phyloP scores from a whole-genome alignment of 2,888 invertebrate species.

The Carpatolechia fugitivella region DNA sequence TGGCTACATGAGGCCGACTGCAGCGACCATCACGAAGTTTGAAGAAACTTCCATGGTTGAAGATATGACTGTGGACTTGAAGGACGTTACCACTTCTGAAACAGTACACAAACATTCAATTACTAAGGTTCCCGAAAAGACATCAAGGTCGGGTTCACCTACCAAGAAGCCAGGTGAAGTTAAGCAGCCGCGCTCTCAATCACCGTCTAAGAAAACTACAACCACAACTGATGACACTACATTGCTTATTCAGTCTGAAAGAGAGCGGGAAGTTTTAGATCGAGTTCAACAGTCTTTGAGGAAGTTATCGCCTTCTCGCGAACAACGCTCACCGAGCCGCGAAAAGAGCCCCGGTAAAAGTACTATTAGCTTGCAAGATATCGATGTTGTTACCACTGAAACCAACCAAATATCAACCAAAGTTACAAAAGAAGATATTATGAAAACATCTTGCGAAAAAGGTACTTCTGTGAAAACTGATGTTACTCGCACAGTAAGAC shows the following conservation, averaged over 20 bases:
- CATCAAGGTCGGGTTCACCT: conserved; percentile 2
- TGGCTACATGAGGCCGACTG: conserved; percentile 53
- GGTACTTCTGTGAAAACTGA: conserved; percentile 25
- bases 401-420: conserved; percentile 22
- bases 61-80: background rate
- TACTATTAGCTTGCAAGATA: conserved; percentile 47
- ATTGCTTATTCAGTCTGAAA: conserved; percentile 54
- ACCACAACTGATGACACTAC: conserved; percentile 35
- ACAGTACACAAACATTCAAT: background rate
- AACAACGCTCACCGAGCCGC: conserved; percentile 47
- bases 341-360: conserved; percentile 50
- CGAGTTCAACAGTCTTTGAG: conserved; percentile 61
- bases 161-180: conserved; percentile 16
- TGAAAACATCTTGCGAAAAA: conserved; percentile 20
- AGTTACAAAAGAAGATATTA: conserved; percentile 26
- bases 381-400: conserved; percentile 32
- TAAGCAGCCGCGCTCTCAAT: conserved; percentile 28
- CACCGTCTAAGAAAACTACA: conserved; percentile 37
- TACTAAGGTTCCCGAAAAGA: background rate
- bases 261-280: conserved; percentile 61
- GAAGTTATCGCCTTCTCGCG: conserved; percentile 63
- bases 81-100: background rate
- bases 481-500: conserved; percentile 24
- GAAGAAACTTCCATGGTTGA: conserved; percentile 14
- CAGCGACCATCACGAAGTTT: conserved; percentile 24